Percentiles rank a stretch among this genome's conserved stretches.
Conservation (phyloP, 2,888 invertebrate genomes). For the Drosophila yooni region DNA sequence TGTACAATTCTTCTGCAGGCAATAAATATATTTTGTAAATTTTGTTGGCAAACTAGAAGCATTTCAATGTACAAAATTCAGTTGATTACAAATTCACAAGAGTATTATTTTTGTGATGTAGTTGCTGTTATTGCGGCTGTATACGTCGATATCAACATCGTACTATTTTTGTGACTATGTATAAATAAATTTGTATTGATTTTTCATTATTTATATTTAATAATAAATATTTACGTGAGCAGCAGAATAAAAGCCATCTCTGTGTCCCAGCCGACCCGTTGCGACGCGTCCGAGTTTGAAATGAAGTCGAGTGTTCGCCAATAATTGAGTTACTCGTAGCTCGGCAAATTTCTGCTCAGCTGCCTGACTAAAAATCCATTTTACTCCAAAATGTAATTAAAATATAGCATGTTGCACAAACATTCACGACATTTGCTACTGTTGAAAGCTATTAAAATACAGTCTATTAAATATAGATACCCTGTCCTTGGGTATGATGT, state of each 20-base stretch:
- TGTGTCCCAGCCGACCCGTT: not conserved
- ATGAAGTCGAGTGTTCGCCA: constrained; percentile 25
- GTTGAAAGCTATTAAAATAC: not conserved
- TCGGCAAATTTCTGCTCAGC: constrained; percentile 7
- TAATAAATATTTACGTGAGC: constrained; percentile 56
- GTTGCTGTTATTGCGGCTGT: constrained; percentile 2
- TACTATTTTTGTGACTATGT: constrained; percentile 26
- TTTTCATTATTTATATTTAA: constrained; percentile 71
- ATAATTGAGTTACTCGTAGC: constrained; percentile 24
- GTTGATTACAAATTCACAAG: not conserved
- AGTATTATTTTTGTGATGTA: not conserved
- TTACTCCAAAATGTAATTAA: constrained; percentile 10
- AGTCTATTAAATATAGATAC: not conserved
- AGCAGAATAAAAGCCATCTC: constrained; percentile 1
- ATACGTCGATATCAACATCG: not conserved
- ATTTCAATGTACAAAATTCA: not conserved
- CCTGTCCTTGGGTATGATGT: not conserved
- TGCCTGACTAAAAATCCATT: constrained; percentile 1
- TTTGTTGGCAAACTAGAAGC: not conserved
- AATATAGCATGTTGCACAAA: constrained; percentile 4
- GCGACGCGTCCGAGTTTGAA: constrained; percentile 1
- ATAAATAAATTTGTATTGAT: constrained; percentile 71
- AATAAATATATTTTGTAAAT: not conserved
- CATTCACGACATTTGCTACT: not conserved
- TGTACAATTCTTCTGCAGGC: fast-evolving